Evolutionary conservation across 2,888 invertebrate species (phyloP), one percentile per base, ranked within the genome.

Genomic region (Antitype chi): DNA sequence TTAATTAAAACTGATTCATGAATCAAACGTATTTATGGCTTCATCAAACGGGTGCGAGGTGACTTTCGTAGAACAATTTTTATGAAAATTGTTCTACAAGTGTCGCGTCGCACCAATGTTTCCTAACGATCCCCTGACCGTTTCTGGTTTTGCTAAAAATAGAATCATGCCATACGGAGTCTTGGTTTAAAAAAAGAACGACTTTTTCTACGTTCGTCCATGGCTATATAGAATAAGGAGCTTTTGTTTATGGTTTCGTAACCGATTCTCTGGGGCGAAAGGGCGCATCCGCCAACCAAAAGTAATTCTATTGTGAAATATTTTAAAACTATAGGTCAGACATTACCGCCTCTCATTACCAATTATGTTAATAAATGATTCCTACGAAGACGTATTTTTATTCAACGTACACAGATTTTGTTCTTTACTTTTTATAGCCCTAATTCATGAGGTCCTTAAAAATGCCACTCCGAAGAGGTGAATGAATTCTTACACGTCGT

Each of bases 1-100:
- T 52, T 75, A 60, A 74, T 64, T 49, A 76, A 57, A 53, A 62
- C 20, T 74, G 59, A 43, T 75, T 70, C 55, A 75, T n/a, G 17
- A 68, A 68, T 70, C 32, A 53, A 75, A 62, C n/a, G 53, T 62
- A 80, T 52, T 52, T 38, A 38, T 5, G 38, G 5, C 38, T 38
- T 38, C 38, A 5, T 38, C 38, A 38, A 38, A 38, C 38, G 6
- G 38, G 38, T 6, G 38, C 38, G 38, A 38, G 5, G 38, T 38
- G 38, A 38, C 38, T 38, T 6, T 38, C 38, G 38, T 38, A 38
- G 38, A 38, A 3, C 38, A 38, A 38, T 38, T 38, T 38, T 6
- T 38, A 38, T 38, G 38, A 38, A 38, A 38, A 38, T 38, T 38
- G 5, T 38, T 38, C 38, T 38, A 38, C 38, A 38, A 38, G 38